Evolutionary conservation across 2,888 invertebrate species (phyloP), one percentile per base, ranked within the genome.

Genomic region (Homarus gammarus): DNA sequence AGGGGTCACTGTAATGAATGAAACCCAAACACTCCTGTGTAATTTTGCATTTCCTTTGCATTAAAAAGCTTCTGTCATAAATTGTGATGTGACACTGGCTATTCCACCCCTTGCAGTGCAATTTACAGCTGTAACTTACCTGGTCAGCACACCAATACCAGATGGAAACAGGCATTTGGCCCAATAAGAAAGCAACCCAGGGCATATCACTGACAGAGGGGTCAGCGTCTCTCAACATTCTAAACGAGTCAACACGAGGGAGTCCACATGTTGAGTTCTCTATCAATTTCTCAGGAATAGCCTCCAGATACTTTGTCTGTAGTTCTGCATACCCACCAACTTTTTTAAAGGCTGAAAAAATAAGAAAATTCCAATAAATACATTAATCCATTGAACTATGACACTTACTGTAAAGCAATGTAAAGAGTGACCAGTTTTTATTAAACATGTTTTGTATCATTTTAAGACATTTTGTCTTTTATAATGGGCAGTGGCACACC

Each of bases 121-220:
- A n/a, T n/a, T n/a, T n/a, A n/a, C n/a, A n/a, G n/a, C n/a, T n/a
- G n/a, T n/a, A 6, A 61, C 90, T 90, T 73, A 93, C 93, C 92
- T 93, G 93, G 88, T 93, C 93, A 72, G 93, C 92, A 84, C 93
- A 93, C 93, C 93, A 93, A 85, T 93, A 93, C 95, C 95, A 95
- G 84, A 95, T 94, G 18, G 95, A 94, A 5, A 94, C 94, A 0
- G 94, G 94, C 0, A 94, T 94, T 92, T 95, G 95, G 2, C 95
- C 95, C 2, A 95, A 91, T 10, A 95, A 92, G 91, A 95, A 94
- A 0, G 94, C 95, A 2, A 94, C 93, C 95, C 95, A 95, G 1
- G 95, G 95, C 93, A 95, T 94, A 92, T 95, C 94, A 33, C 93
- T 93, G 91, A 94, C 93, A 68, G 93, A 90, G 10, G 93, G 93